Base-by-base conservation (phyloP, 2,797 vertebrate species). In the Gambusia yucatana region DNA sequence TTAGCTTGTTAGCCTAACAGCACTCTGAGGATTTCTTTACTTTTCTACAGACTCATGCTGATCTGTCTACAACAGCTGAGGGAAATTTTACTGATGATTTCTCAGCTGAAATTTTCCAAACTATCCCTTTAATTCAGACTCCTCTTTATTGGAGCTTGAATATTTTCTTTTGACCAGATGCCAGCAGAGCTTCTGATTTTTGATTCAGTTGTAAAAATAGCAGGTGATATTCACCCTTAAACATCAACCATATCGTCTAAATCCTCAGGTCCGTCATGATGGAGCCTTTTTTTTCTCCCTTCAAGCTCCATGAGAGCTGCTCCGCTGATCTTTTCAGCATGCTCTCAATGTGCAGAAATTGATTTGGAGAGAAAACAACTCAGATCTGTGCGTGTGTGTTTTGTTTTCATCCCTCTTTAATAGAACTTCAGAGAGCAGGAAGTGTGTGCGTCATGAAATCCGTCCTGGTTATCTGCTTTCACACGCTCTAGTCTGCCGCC, bases 351-450 rank as follows among this genome's bases (percentile, higher is more conserved):
- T 92, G 87, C 85, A 86, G 78, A 91, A 93, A 95, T 95, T 91
- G 92, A 95, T 95, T 95, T 88, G 75, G 61, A 91, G 84, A 85
- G 82, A 90, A 92, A 94, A 94, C 91, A 93, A 88, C 91, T 90
- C 83, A 73, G 82, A 90, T 70, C 43, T 94, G 93, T 94, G 92
- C 94, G 88, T 80, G 69, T 78, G 77, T 72, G 77, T 94, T 91
- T 92, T 90, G 86, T 92, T 93, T 94, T 91, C 87, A 81, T 92
- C 87, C 78, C 55, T 87, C 76, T 89, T 93, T 93, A 94, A 94
- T 94, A 92, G 91, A 90, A 95, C 92, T 93, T 90, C 89, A 92
- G 89, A 92, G 88, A 92, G 90, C 95, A 95, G 94, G 94, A 96
- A 95, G 93, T 93, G 92, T 88, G 91, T 89, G 90, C 90, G 92